Percentiles rank a stretch among this genome's conserved stretches.
These are phyloP conservation scores for Anoplolepis gracilipes DNA, from an alignment of 1,140 invertebrate species.

Conservation along the genomic window DNA sequence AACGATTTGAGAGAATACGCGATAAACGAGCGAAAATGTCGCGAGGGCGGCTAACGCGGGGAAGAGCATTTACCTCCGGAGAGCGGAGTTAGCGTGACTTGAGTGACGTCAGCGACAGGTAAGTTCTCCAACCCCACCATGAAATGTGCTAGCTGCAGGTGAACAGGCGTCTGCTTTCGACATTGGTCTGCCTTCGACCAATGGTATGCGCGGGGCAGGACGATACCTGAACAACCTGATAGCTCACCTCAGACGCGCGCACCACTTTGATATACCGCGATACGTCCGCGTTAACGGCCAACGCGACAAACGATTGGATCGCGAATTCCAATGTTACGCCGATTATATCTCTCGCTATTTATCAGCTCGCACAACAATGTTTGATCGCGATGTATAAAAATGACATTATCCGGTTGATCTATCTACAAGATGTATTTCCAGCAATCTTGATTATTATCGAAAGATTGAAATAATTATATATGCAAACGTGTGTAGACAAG, in stretches of 20 bases:
- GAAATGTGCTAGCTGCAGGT: conserved; percentile 73
- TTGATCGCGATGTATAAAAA: neutral
- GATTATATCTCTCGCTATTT: conserved; percentile 23
- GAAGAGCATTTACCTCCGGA: conserved; percentile 51
- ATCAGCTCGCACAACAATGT: neutral
- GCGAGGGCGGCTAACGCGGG: conserved; percentile 20
- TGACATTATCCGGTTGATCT: conserved; percentile 4
- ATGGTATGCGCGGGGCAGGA: conserved; percentile 81
- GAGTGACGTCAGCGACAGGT: conserved; percentile 81
- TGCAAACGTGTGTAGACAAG: neutral
- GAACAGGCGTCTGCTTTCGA: conserved; percentile 78
- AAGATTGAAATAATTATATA: neutral
- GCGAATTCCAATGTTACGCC: conserved; percentile 35
- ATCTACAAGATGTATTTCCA: conserved; percentile 13
- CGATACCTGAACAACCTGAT: conserved; percentile 79
- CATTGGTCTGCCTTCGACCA: conserved; percentile 77
- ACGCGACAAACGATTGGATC: conserved; percentile 55
- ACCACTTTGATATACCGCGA: conserved; percentile 44
- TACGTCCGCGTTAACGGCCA: conserved; percentile 43
- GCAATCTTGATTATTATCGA: neutral
- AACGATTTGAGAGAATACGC: conserved; percentile 1
- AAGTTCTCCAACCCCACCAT: conserved; percentile 71
- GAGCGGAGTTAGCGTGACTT: conserved; percentile 74
- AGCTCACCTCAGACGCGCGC: conserved; percentile 75
- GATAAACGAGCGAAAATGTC: conserved; percentile 59